phyloP scores from a whole-genome alignment of 2,797 vertebrate genomes.

The Pipistrellus kuhlii region DNA sequence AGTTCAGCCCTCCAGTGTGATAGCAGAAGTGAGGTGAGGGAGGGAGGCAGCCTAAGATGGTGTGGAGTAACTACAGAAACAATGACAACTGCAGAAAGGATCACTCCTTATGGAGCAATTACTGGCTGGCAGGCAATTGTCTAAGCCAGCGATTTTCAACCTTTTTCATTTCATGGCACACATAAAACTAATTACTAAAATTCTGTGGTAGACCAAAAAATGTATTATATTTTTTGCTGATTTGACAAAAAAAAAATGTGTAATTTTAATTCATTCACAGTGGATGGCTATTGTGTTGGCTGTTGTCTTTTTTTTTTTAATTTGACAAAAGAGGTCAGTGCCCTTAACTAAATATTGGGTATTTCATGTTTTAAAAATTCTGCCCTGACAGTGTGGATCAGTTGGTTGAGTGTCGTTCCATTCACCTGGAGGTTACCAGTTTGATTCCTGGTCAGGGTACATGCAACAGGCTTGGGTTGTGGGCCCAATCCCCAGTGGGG shows the following conservation, averaged over 20 bases:
- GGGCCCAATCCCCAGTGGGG: neutral
- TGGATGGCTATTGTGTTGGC: neutral
- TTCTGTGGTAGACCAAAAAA: neutral
- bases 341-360: neutral
- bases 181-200: neutral
- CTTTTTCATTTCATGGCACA: neutral
- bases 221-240: neutral
- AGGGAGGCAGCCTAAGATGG: neutral
- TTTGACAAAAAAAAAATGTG: neutral
- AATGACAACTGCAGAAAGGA: neutral
- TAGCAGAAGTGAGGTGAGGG: neutral
- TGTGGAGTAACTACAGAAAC: neutral
- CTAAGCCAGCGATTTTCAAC: neutral
- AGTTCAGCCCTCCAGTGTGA: slow-evolving; percentile 61
- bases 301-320: neutral
- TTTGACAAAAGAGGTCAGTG: neutral
- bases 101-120: neutral
- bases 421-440: neutral
- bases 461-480: neutral
- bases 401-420: neutral
- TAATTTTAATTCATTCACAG: neutral
- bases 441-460: neutral
- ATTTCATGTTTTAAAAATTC: neutral
- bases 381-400: neutral
- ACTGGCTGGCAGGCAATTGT: neutral